phyloP scores from a whole-genome alignment of 2,888 invertebrate species.

The Nemoura dubitans region DNA sequence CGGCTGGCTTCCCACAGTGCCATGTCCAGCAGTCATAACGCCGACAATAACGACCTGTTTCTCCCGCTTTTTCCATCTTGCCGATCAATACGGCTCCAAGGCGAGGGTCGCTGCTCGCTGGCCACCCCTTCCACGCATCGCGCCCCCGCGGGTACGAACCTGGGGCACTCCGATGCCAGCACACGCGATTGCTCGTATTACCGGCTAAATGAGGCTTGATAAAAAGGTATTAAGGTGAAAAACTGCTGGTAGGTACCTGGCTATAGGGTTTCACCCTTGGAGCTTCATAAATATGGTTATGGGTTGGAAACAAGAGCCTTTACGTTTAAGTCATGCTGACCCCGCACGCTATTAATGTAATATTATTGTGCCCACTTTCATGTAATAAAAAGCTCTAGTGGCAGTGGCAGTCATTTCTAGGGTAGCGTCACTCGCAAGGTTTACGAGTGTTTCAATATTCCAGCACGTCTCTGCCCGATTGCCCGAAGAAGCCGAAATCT shows the following conservation, averaged over 20 bases:
- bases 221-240: background rate
- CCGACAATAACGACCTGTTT: background rate
- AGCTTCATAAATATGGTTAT: background rate
- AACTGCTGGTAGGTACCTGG: background rate
- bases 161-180: background rate
- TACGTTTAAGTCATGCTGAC: background rate
- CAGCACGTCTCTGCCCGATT: no score
- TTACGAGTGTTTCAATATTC: no score
- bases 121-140: background rate
- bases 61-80: background rate
- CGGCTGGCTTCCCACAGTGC: background rate
- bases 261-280: background rate
- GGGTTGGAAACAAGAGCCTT: background rate
- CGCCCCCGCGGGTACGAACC: background rate
- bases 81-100: background rate
- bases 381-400: no score
- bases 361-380: no score
- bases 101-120: background rate
- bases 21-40: conserved; percentile 25
- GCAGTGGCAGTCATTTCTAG: no score
- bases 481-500: no score
- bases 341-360: background rate
- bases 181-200: background rate
- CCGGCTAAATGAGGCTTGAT: background rate
- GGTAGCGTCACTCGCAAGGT: no score